A percentile compares a stretch with the other conserved stretches of the same genome.
phyloP scores from a whole-genome alignment of 2,888 invertebrate genomes.

The Molorchus minor region DNA sequence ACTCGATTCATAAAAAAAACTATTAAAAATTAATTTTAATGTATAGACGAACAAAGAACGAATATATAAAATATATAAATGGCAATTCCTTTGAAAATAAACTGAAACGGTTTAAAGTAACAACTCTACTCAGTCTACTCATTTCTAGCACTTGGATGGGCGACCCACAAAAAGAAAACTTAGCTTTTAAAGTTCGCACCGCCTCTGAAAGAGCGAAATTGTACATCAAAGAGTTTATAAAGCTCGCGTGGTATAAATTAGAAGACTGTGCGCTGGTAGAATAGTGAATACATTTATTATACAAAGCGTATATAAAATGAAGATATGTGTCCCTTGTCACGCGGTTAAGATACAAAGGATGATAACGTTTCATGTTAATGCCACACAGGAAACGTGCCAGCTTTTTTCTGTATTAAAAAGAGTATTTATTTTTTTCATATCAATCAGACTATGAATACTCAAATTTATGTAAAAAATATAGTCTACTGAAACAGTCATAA shows the following conservation, averaged over 20 bases:
- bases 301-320: constrained; percentile 24
- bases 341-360: constrained; percentile 20
- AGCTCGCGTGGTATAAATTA: constrained; percentile 16
- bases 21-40: no score
- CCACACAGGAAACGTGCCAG: constrained; percentile 15
- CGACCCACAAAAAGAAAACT: constrained; percentile 1
- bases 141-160: no score
- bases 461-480: no score
- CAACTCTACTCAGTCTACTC: no score
- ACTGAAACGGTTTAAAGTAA: no score
- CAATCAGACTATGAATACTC: constrained; percentile 15
- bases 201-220: constrained; percentile 9
- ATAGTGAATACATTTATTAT: constrained; percentile 22
- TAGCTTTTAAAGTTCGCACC: neutral
- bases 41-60: no score
- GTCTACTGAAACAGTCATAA: no score
- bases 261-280: constrained; percentile 10
- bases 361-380: constrained; percentile 24
- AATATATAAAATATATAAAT: no score
- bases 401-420: constrained; percentile 23
- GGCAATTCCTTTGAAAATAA: no score
- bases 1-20: no score
- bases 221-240: constrained; percentile 22
- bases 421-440: constrained; percentile 22
- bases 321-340: constrained; percentile 25